These are phyloP conservation scores for Pantherophis alleghaniensis DNA, from an alignment of 2,797 vertebrate species.

Conservation along the genomic window DNA sequence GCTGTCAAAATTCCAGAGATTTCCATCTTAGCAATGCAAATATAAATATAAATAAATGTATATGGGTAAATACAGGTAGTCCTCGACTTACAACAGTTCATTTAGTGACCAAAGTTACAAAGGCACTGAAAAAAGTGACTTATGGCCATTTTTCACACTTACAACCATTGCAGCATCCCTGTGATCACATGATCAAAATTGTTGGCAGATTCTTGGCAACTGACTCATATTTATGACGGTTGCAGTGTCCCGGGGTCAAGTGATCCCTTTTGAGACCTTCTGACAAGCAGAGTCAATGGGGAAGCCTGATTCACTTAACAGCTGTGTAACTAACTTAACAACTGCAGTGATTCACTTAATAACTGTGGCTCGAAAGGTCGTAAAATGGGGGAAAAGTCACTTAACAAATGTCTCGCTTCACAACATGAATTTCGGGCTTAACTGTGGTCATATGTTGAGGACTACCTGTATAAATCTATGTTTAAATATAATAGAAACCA, in stretches of 20 bases:
- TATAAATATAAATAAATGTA: neutral
- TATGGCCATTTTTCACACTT: neutral
- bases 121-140: neutral
- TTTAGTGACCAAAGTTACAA: neutral
- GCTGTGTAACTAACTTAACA: no score
- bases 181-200: neutral
- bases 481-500: neutral
- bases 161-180: neutral
- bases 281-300: no score
- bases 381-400: neutral
- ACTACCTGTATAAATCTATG: neutral
- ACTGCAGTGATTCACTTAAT: neutral
- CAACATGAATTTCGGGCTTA: neutral
- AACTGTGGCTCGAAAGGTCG: neutral
- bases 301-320: neutral
- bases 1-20: neutral
- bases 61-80: neutral
- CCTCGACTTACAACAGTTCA: neutral
- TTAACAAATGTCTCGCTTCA: neutral
- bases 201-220: neutral
- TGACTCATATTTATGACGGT: neutral
- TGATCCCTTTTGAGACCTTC: no score
- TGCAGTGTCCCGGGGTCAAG: no score
- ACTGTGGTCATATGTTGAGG: neutral
- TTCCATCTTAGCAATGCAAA: neutral